Base-by-base conservation (phyloP, 2,797 vertebrate genomes). In the Taeniopygia guttata region DNA sequence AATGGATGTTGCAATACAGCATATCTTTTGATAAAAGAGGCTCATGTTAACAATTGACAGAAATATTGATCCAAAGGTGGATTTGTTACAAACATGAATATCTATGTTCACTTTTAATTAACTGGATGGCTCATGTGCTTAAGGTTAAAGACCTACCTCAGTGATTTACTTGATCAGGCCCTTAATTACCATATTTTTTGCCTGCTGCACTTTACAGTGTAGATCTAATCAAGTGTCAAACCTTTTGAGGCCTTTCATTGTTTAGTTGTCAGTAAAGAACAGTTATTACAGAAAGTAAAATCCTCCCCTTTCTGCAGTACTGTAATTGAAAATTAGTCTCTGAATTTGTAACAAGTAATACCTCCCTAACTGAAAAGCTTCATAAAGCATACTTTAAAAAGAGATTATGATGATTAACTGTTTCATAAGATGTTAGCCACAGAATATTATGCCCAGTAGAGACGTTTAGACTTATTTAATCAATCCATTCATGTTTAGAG, bases 241-340 rank as follows among this genome's bases (percentile, higher is more conserved):
- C 95, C 96, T 96, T 92, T 87, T 94, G 92, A 96, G 95, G 94
- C 94, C 94, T 95, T 92, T 87, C 92, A 95, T 95, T 95, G 95
- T 96, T 95, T 89, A 96, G 90, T 89, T 96, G 96, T 96, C 94
- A 95, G 94, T 55, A 85, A 95, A 89, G 93, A 95, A 90, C 74
- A 84, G 90, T 94, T 94, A 96, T 95, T 94, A 96, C 11, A 93
- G 92, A 94, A 94, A 94, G 93, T 43, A 68, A 94, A 96, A 95
- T 96, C 93, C 94, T 95, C 95, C 90, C 94, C 93, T 96, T 95
- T 94, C 90, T 94, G 75, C 93, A 92, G 92, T 78, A 78, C 87
- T 89, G 87, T 68, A 95, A 94, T 93, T 94, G 94, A 96, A 96
- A 95, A 95, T 93, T 87, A 95, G 55, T 95, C 78, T 72, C 84